phyloP scores from a whole-genome alignment of 2,888 invertebrate species.

The Griposia aprilina region DNA sequence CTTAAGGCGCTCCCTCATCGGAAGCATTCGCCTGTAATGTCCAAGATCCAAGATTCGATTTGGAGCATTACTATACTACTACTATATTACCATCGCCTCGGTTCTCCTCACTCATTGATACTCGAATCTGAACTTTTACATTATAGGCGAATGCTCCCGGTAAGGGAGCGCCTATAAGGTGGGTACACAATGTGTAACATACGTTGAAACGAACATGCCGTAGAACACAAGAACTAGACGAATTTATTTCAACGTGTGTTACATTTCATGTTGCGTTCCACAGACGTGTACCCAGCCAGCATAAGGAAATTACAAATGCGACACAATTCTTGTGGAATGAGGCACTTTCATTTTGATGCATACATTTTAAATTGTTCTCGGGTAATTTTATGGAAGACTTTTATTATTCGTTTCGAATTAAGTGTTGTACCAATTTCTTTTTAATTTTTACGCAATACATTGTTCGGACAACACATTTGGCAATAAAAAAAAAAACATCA shows the following conservation, averaged over 20 bases:
- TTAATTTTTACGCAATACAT: neutral
- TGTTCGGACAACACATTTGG: neutral
- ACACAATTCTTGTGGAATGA: neutral
- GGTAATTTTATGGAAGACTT: neutral
- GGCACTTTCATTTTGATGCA: neutral
- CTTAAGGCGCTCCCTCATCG: too few relatives aligned
- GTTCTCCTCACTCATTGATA: too few relatives aligned
- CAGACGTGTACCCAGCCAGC: neutral
- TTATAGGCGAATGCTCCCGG: too few relatives aligned
- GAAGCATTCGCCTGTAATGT: too few relatives aligned
- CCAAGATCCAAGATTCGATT: too few relatives aligned
- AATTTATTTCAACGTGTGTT: neutral
- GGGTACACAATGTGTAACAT: too few relatives aligned
- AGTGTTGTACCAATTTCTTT: neutral
- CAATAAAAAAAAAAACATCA: slow-evolving; percentile 6
- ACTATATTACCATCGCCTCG: too few relatives aligned
- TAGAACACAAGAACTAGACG: too few relatives aligned
- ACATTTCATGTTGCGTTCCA: neutral
- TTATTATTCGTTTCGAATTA: neutral
- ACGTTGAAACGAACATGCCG: too few relatives aligned
- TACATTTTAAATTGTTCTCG: neutral
- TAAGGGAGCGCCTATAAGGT: too few relatives aligned
- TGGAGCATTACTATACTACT: too few relatives aligned
- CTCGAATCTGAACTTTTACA: too few relatives aligned
- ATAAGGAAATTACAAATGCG: neutral